These are phyloP conservation scores for Lithobates pipiens DNA, from an alignment of 2,797 vertebrate species.

Conservation along the genomic window DNA sequence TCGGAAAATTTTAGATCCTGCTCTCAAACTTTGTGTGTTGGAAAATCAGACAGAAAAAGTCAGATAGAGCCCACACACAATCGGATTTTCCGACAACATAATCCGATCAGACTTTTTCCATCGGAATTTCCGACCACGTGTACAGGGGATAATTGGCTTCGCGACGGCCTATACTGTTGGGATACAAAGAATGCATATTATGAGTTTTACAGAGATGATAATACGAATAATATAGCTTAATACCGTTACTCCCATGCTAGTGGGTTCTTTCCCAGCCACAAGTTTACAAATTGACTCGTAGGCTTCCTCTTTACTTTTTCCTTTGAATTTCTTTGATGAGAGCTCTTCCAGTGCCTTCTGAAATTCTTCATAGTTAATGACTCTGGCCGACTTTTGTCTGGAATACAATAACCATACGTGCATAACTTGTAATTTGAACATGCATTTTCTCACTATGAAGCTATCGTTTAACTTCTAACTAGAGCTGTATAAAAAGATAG, in stretches of 20 bases:
- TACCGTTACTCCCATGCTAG: constrained; percentile 89
- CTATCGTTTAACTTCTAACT: too few species aligned
- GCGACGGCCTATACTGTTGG: not conserved
- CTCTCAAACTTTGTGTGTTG: too few species aligned
- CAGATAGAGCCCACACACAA: too few species aligned
- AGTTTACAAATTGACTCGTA: constrained; percentile 83
- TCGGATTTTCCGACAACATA: too few species aligned
- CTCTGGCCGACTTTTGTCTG: constrained; percentile 89
- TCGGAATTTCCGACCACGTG: too few species aligned
- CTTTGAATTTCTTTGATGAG: constrained; percentile 89
- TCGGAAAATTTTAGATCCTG: too few species aligned
- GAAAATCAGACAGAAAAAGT: too few species aligned
- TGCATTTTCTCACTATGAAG: not conserved
- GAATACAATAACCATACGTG: not conserved
- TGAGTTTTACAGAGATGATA: not conserved
- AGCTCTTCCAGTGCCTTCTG: constrained; percentile 88
- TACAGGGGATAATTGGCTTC: too few species aligned
- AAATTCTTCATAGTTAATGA: constrained; percentile 93
- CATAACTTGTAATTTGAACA: not conserved
- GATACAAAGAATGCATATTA: not conserved
- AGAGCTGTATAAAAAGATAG: too few species aligned
- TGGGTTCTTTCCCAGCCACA: constrained; percentile 88
- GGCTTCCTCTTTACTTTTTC: constrained; percentile 89
- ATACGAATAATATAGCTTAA: constrained; percentile 63
- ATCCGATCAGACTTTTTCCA: too few species aligned